phyloP scores from a whole-genome alignment of 2,113 vertebrate genomes.

The Entomyzon cyanotis region DNA sequence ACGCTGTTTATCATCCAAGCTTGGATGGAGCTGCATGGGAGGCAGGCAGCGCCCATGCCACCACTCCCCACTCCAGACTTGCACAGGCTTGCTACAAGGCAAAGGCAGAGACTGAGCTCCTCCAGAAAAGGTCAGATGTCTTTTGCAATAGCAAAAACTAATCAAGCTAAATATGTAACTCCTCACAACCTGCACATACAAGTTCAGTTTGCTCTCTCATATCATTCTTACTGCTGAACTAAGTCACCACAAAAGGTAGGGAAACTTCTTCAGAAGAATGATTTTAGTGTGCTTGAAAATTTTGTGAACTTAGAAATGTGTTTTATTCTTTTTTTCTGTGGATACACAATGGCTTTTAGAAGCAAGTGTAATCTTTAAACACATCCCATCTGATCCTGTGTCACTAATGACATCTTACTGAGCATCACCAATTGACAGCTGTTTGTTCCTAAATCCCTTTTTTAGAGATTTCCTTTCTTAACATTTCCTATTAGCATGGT shows the following conservation, averaged over 20 bases:
- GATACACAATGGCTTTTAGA: background rate
- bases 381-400: background rate
- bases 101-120: background rate
- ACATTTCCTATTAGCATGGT: background rate
- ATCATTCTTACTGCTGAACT: background rate
- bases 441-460: background rate
- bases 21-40: background rate
- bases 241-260: background rate
- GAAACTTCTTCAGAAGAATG: background rate
- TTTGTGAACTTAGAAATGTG: background rate
- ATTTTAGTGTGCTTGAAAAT: background rate
- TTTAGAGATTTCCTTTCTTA: background rate
- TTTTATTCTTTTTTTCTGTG: background rate
- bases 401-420: background rate
- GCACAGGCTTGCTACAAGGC: background rate
- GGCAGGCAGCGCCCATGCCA: background rate
- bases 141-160: background rate
- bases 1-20: background rate
- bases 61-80: background rate
- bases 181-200: background rate
- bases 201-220: background rate
- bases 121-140: background rate
- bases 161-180: background rate
- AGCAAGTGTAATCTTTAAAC: background rate
- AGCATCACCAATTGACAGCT: background rate